Conservation (phyloP, 2,888 invertebrate genomes). For the Andrena dorsata region DNA sequence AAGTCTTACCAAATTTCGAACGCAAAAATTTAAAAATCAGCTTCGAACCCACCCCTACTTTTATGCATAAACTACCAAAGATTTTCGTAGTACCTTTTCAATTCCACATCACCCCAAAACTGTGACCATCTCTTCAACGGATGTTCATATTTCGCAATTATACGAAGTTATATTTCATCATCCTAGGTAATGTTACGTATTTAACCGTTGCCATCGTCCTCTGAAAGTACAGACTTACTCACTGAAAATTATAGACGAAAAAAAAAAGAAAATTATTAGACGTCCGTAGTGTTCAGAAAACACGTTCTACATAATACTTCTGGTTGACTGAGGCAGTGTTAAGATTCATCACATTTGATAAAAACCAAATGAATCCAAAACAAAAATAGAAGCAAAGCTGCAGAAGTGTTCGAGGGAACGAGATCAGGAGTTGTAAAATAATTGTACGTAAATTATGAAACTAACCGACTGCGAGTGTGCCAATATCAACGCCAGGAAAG, state of each 20-base stretch:
- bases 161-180: not conserved
- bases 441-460: not conserved
- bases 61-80: not conserved
- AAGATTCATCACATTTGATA: conserved; percentile 72
- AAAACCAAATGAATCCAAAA: not conserved
- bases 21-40: no score
- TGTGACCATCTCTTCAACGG: not conserved
- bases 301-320: conserved; percentile 76
- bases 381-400: not conserved
- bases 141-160: not conserved
- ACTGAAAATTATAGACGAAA: not conserved
- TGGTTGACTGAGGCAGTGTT: conserved; percentile 78
- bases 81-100: conserved; percentile 15
- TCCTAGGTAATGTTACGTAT: not conserved
- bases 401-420: no score
- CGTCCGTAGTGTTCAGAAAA: conserved; percentile 57
- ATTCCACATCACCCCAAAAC: not conserved
- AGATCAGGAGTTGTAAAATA: not conserved
- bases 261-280: not conserved
- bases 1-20: no score
- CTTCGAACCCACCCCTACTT: not conserved
- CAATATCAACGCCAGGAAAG: not conserved
- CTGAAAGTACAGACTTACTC: conserved; percentile 15
- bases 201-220: conserved; percentile 19
- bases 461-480: conserved; percentile 19